These are phyloP conservation scores for Ips typographus DNA, from an alignment of 1,140 invertebrate species.

Conservation along the genomic window DNA sequence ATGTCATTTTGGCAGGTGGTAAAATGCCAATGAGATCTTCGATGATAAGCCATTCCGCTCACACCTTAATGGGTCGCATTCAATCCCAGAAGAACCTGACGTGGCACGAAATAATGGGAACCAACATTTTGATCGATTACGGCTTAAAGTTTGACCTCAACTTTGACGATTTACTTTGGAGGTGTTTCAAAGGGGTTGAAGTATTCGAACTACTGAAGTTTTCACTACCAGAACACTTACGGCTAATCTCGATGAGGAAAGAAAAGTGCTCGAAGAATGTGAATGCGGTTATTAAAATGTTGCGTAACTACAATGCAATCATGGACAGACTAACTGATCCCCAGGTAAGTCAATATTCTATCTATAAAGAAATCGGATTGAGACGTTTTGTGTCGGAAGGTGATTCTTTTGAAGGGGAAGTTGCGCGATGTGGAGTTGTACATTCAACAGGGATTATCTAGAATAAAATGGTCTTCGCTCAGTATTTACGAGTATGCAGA, in stretches of 20 bases:
- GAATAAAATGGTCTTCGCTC: constrained; percentile 83
- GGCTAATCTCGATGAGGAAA: constrained; percentile 70
- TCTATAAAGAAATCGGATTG: neutral
- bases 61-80: constrained; percentile 47
- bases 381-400: constrained; percentile 43
- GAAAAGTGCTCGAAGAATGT: constrained; percentile 65
- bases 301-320: constrained; percentile 63
- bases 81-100: constrained; percentile 58
- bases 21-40: constrained; percentile 23
- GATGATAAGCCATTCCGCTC: constrained; percentile 29
- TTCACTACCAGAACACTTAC: constrained; percentile 65
- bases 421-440: constrained; percentile 73
- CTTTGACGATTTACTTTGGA: constrained; percentile 66
- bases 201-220: constrained; percentile 75
- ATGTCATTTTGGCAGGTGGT: constrained; percentile 9
- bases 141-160: constrained; percentile 66
- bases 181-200: constrained; percentile 74
- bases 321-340: constrained; percentile 61
- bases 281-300: constrained; percentile 60
- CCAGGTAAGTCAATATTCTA: constrained; percentile 54
- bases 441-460: constrained; percentile 75
- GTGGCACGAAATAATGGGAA: constrained; percentile 66
- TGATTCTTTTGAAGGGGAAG: constrained; percentile 66
- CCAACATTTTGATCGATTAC: constrained; percentile 64
- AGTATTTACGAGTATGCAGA: constrained; percentile 73